Base-by-base conservation (phyloP, 2,113 vertebrate species). In the Thymallus thymallus region DNA sequence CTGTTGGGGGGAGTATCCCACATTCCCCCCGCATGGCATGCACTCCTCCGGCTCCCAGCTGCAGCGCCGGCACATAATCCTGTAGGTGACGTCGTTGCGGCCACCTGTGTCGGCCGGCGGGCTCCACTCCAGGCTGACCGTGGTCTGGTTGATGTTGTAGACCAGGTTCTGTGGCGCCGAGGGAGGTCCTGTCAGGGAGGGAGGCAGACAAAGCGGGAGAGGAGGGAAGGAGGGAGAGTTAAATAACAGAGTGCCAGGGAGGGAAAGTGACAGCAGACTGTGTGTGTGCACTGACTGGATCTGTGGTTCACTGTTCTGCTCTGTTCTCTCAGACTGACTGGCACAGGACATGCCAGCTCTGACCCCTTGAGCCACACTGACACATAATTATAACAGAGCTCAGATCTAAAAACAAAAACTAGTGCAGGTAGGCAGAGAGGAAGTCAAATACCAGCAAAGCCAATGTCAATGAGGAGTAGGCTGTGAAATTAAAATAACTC, bases 101-200 rank as follows among this genome's bases (percentile, higher is more conserved):
- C 98, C 97, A 0, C 97, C 97, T 0, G 94, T 95, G 90, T 99
- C 98, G 0, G 96, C 97, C 5, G 98, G 96, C 62, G 96, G 97
- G 87, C 93, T 94, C 98, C 97, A 99, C 86, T 99, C 98, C 87
- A 99, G 92, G 89, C 93, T 95, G 62, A 99, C 95, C 0, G 95
- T 96, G 79, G 97, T 99, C 91, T 99, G 97, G 92, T 99, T 99
- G 93, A 98, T 99, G 91, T 98, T 99, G 93, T 97, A 99, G 91
- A 99, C 97, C 85, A 99, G 94, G 91, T 99, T 98, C 90, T 98
- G 97, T 24, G 98, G 98, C 82, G 97, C 97, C 51, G 98, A 99
- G 69, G 98, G 98, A 87, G 97, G 98, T 89, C 98, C 97, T 91
- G 85, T 73, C 86, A 85, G 80, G 65, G 77, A 2, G 32, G 72